Base-by-base conservation (phyloP, 2,797 vertebrate genomes). In the Tapirus indicus region DNA sequence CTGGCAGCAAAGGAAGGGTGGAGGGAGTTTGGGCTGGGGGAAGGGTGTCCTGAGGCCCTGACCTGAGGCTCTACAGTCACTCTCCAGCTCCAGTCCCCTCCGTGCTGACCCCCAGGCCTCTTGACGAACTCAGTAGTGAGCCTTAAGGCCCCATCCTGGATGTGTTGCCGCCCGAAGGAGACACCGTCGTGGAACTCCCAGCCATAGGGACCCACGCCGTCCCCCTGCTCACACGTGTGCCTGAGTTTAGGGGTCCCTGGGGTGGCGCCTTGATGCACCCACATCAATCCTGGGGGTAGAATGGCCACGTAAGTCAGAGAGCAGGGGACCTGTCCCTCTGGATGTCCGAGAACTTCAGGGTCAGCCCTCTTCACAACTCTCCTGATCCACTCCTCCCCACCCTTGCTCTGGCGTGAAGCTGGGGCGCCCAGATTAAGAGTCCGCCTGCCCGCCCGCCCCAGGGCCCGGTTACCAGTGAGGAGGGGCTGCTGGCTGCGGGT, bases 21-120 rank as follows among this genome's bases (percentile, higher is more conserved):
- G 78, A 82, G 60, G 86, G 77, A 56, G 38, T 89, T 92, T 68
- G 84, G 87, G 75, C 94, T 92, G 44, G 79, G 91, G 44, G 69
- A 96, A 56, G 87, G 91, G 75, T 54, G 32, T 52, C 90, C 92
- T 62, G 68, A 84, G 85, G 87, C 23, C 49, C 98, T 97, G 98
- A 99, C 99, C 97, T 99, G 99, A 80, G 98, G 98, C 95, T 99
- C 99, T 35, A 99, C 99, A 0, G 99, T 99, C 97, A 99, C 97
- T 97, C 99, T 99, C 99, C 99, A 99, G 54, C 99, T 99, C 99
- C 99, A 99, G 95, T 99, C 99, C 44, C 99, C 99, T 12, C 99
- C 99, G 0, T 99, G 99, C 12, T 98, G 95, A 6, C 99, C 99
- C 32, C 99, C 99, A 7, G 98, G 98, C 25, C 99, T 98, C 98